Evolutionary conservation across 2,113 vertebrate species (phyloP), one percentile per base, ranked within the genome.

Genomic region (Cyanoramphus novaezelandiae): DNA sequence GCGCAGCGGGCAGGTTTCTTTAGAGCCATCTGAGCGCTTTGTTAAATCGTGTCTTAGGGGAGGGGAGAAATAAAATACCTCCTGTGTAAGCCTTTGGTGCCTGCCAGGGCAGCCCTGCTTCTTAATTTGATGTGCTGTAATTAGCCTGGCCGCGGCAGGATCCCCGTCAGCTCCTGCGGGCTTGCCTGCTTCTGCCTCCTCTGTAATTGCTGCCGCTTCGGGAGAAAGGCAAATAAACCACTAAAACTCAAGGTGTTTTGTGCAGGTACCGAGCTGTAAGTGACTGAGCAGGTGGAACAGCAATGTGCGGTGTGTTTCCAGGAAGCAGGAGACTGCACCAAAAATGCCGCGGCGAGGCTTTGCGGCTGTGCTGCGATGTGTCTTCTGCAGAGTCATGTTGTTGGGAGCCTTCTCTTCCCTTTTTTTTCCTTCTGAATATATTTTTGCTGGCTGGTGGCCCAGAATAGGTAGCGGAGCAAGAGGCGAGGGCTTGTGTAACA

Each of bases 371-470:
- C 82, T 2, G 21, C 7, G 23, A 46, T 86, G 44, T 90, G 64
- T 24, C 93, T 65, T 43, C 82, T 87, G 94, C 94, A 95, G 96
- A 96, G 90, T 95, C 89, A 88, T 85, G 68, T 74, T 87, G 67
- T 79, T 90, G 76, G 76, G 70, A 89, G 49, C 62, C 31, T 55
- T 60, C 47, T 83, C 47, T 33, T 35, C 2, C 21, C 5, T 31
- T 47, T 50, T 59, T 35, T 53, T 8, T 9, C 5, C n/a, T 83
- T 84, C 81, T 81, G 90, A 85, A 91, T 78, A n/a, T 92, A n/a
- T 94, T 93, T 90, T 91, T 72, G 28, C 63, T 94, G 70, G 86
- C 92, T 57, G 70, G 41, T 82, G 53, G 92, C 90, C 91, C 60
- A 16, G 82, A 89, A 23, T 59, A 88, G 82, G 86, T 89, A 91